Percentiles rank a stretch among this genome's conserved stretches.
These are phyloP conservation scores for Ivindomyrus marchei DNA, from an alignment of 2,113 vertebrate species.

Conservation along the genomic window DNA sequence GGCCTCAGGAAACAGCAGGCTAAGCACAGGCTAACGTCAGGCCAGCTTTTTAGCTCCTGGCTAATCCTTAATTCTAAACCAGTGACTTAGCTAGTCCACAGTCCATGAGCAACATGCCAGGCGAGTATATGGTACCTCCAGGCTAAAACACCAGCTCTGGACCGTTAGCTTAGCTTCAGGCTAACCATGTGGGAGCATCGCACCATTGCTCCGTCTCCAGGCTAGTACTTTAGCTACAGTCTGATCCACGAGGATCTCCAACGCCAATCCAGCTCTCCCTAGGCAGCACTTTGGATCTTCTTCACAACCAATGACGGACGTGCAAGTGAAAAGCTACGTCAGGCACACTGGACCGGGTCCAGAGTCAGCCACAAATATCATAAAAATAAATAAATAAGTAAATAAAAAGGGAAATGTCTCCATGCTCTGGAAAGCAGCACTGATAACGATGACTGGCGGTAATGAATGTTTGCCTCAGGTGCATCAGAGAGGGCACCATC, in stretches of 20 bases:
- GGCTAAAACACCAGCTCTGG: neutral
- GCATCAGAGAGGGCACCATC: neutral
- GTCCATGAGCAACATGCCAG: neutral
- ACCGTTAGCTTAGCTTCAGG: neutral
- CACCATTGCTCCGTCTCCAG: neutral
- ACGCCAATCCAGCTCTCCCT: neutral
- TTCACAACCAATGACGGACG: neutral
- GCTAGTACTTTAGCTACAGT: neutral
- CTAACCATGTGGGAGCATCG: neutral
- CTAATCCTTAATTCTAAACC: neutral
- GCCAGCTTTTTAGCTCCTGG: neutral
- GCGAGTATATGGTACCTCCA: neutral
- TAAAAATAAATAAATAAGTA: neutral
- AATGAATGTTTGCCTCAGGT: slow-evolving; percentile 12
- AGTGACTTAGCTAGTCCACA: neutral
- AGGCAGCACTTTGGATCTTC: neutral
- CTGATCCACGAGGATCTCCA: neutral
- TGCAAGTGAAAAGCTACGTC: neutral
- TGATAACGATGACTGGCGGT: neutral
- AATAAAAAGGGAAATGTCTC: neutral
- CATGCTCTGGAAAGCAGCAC: neutral
- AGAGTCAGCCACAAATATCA: neutral
- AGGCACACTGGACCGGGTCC: neutral
- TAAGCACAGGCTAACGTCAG: neutral
- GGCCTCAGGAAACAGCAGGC: neutral